These are phyloP conservation scores for Heptranchias perlo DNA, from an alignment of 2,113 vertebrate genomes.

Conservation along the genomic window DNA sequence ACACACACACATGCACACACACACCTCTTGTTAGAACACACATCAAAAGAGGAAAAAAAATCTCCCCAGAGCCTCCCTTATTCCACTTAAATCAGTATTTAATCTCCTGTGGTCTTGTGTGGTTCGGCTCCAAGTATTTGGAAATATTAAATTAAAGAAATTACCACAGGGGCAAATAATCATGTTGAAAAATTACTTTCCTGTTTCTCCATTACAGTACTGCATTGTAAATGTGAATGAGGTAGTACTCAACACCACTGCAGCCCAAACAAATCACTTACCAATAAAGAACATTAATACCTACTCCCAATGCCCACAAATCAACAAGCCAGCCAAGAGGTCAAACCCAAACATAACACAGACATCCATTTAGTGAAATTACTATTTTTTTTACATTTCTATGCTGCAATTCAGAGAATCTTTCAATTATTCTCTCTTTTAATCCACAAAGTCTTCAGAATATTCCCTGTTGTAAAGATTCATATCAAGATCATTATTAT, in stretches of 20 bases:
- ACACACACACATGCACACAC: not conserved
- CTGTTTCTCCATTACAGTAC: not conserved
- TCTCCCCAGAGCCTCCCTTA: not conserved
- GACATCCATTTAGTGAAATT: not conserved
- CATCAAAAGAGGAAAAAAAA: not conserved
- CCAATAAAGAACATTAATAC: constrained; percentile 29
- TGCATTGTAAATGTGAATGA: constrained; percentile 13
- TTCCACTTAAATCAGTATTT: constrained; percentile 19
- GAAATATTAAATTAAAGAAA: constrained; percentile 36
- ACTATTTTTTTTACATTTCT: not conserved
- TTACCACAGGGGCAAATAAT: constrained; percentile 30
- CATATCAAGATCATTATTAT: not conserved
- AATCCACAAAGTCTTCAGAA: not conserved
- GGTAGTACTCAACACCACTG: constrained; percentile 17
- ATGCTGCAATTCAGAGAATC: not conserved
- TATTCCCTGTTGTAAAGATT: not conserved
- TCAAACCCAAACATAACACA: constrained; percentile 10
- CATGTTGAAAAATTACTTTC: constrained; percentile 20
- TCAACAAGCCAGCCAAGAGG: constrained; percentile 20
- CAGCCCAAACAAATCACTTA: not conserved
- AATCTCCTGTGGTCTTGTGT: constrained; percentile 20
- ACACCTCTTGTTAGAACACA: not conserved
- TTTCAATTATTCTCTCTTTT: not conserved
- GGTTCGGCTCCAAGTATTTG: constrained; percentile 13
- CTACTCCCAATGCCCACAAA: constrained; percentile 14